Base-by-base conservation (phyloP, 2,888 invertebrate genomes). In the Dasypolia templi region DNA sequence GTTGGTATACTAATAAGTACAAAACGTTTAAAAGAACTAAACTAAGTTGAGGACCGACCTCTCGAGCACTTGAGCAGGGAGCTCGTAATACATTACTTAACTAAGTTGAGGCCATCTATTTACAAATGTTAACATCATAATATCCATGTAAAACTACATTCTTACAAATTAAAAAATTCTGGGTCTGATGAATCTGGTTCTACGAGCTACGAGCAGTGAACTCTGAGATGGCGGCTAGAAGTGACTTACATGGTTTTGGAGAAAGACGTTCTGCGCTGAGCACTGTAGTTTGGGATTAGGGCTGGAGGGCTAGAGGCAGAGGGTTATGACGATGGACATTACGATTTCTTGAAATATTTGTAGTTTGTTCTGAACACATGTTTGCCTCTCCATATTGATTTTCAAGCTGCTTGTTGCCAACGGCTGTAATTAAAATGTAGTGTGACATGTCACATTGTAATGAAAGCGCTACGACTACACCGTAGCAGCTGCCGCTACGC, bases 401-500 rank as follows among this genome's bases (percentile, higher is more conserved):
- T 55, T 39, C n/a, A 46, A 29, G 17, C 35, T 7, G 44, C 17
- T 19, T 42, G 12, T 17, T 44, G n/a, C 6, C 5, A 32, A 42
- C 29, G 19, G 22, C 14, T 29, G 22, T 51, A 44, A 35, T 14
- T 17, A 35, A 26, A 39, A 51, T 35, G 35, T 51, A 44, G 70
- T 19, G 29, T 42, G 67, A 22, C 17, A 29, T 46, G 39, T 65
- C 65, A 29, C 46, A 51, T 12, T 35, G n/a, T 2, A 44, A 26
- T 59, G 42, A 46, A 5, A 26, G 9, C 44, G 53, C 56, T 63
- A 72, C 62, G 62, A 51, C 79, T 55, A 29, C 79, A 29, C 22
- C 55, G 79, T 51, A 58, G 72, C 62, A 51, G 35, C 61, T 14
- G 53, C 32, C 61, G 78, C 76, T 76, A 76, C 76, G 42, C 75